Evolutionary conservation across 2,888 invertebrate species (phyloP).

Genomic region (Drosophila lacicola): DNA sequence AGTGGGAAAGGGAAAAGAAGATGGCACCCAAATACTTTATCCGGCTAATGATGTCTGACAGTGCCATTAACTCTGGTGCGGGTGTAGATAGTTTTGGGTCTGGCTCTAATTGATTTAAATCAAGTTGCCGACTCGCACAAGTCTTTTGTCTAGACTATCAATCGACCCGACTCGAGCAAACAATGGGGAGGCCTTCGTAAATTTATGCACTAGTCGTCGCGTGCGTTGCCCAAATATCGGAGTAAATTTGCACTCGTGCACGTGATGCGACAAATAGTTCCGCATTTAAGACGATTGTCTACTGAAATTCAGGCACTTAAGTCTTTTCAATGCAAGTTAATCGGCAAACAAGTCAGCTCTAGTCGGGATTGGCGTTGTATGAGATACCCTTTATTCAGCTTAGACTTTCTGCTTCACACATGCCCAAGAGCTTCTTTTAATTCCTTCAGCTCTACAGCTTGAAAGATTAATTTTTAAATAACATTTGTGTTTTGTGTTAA

Average conservation of each 20-base stretch:
- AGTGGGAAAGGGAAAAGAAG: constrained; percentile 21
- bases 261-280: constrained; percentile 81
- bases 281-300: constrained; percentile 57
- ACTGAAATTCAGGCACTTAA: constrained; percentile 24
- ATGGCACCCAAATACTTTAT: constrained; percentile 68
- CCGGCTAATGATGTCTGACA: constrained; percentile 73
- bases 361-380: neutral
- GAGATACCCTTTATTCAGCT: neutral
- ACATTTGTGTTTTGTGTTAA: neutral
- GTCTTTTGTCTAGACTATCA: constrained; percentile 69
- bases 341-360: constrained; percentile 38
- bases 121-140: constrained; percentile 65
- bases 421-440: too few relatives aligned
- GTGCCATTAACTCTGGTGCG: constrained; percentile 44
- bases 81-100: constrained; percentile 4
- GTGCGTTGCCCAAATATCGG: constrained; percentile 74
- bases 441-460: too few relatives aligned
- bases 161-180: constrained; percentile 20
- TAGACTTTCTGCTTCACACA: too few relatives aligned
- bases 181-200: neutral
- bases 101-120: constrained; percentile 77
- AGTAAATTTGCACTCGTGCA: constrained; percentile 66
- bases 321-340: constrained; percentile 67
- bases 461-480: neutral
- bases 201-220: constrained; percentile 62